phyloP scores from a whole-genome alignment of 2,888 invertebrate genomes.

The Stenodera caucasica region DNA sequence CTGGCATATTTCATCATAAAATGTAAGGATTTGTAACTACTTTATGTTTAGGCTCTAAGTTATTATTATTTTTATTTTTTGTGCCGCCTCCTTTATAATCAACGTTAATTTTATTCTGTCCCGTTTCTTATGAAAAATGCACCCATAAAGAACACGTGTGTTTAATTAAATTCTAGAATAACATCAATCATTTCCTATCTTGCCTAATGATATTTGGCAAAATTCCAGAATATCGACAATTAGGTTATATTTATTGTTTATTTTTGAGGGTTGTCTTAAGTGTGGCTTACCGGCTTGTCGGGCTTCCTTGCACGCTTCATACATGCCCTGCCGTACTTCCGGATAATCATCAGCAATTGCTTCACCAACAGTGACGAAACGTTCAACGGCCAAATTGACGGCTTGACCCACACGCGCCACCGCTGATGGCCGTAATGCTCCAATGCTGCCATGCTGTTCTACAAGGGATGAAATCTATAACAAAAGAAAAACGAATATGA shows the following conservation, averaged over 20 bases:
- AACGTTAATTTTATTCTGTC: neutral
- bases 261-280: no score
- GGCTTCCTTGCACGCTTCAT: conserved; percentile 97
- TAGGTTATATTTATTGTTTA: no score
- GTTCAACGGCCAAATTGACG: conserved; percentile 94
- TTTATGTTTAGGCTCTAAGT: no score
- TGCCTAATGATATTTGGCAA: neutral
- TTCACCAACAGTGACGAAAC: conserved; percentile 98
- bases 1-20: no score
- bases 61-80: neutral
- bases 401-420: conserved; percentile 94
- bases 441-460: conserved; percentile 65
- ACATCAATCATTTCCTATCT: conserved; percentile 1
- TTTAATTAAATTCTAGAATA: conserved; percentile 7
- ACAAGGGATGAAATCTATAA: conserved; percentile 89
- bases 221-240: no score
- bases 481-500: conserved; percentile 20
- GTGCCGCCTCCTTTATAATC: neutral
- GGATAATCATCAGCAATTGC: conserved; percentile 98
- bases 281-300: conserved; percentile 91
- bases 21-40: no score
- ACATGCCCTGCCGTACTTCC: conserved; percentile 97
- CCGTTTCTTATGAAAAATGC: neutral
- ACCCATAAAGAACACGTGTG: neutral
- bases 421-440: conserved; percentile 71